These are phyloP conservation scores for Cephus runcator DNA, from an alignment of 2,888 invertebrate genomes.

Conservation along the genomic window DNA sequence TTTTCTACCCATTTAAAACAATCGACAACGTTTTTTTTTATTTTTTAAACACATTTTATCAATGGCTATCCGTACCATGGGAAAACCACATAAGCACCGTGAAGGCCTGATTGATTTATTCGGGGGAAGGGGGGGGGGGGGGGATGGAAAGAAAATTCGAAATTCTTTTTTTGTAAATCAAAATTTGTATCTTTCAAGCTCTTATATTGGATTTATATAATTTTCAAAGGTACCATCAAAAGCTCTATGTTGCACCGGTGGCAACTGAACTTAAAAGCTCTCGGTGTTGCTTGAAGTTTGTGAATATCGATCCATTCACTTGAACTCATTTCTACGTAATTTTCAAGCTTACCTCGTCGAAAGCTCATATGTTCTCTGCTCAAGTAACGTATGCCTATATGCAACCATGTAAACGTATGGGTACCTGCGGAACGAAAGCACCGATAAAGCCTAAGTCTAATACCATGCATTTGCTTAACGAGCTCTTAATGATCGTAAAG, in stretches of 20 bases:
- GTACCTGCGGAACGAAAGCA: conserved; percentile 9
- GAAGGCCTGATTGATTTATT: not conserved
- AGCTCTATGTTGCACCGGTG: not conserved
- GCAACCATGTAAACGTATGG: not conserved
- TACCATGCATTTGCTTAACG: conserved; percentile 29
- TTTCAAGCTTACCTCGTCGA: conserved; percentile 27
- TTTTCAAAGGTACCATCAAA: not conserved
- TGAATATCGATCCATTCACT: conserved; percentile 41
- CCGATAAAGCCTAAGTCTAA: conserved; percentile 16
- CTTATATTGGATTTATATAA: not conserved
- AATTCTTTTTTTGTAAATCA: no score
- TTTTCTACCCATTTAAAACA: not conserved
- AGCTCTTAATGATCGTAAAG: conserved; percentile 33
- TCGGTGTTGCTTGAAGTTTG: not conserved
- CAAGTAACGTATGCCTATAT: not conserved
- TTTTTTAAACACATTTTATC: not conserved
- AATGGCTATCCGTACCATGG: not conserved
- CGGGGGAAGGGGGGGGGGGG: no score
- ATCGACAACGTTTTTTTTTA: not conserved
- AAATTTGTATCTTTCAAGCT: not conserved
- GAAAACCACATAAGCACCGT: not conserved
- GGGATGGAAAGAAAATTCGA: no score
- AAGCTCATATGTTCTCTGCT: not conserved
- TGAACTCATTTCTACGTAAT: conserved; percentile 49
- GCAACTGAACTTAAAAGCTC: not conserved